phyloP scores from a whole-genome alignment of 1,140 invertebrate species.

The Drosophila repleta region DNA sequence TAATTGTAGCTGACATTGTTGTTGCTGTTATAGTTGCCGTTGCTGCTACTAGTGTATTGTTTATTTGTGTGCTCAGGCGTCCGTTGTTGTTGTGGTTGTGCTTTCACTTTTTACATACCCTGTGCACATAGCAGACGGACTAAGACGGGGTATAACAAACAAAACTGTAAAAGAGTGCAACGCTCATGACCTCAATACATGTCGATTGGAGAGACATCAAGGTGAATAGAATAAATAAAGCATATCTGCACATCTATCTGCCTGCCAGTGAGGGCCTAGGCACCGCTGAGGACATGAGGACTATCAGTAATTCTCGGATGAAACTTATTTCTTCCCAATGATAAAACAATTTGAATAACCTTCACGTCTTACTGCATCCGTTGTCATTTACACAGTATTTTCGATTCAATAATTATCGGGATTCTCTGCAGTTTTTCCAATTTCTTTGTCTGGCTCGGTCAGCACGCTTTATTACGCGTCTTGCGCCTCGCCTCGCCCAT shows the following conservation, averaged over 20 bases:
- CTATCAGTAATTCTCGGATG: too few relatives aligned
- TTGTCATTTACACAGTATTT: too few relatives aligned
- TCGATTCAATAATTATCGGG: too few relatives aligned
- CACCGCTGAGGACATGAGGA: too few relatives aligned
- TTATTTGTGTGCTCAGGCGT: constrained; percentile 3
- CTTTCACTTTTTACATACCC: constrained; percentile 15
- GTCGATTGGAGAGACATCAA: too few relatives aligned
- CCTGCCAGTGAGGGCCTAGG: too few relatives aligned
- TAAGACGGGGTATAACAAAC: background rate
- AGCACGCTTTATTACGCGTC: background rate
- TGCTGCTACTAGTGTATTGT: constrained; percentile 21
- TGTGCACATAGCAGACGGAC: background rate
- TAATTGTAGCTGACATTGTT: constrained; percentile 42
- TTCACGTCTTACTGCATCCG: too few relatives aligned
- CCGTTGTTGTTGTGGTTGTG: constrained; percentile 24
- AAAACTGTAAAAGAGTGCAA: background rate
- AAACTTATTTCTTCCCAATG: too few relatives aligned
- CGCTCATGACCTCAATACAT: background rate
- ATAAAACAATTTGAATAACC: too few relatives aligned
- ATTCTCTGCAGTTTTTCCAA: constrained; percentile 4
- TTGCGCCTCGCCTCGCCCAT: background rate
- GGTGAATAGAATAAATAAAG: too few relatives aligned
- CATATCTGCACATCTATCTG: too few relatives aligned
- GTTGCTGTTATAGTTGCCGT: background rate
- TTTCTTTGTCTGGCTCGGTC: constrained; percentile 9